Conservation (phyloP, 64 coral and sea anemone genomes). For the Pachyseris speciosa region DNA sequence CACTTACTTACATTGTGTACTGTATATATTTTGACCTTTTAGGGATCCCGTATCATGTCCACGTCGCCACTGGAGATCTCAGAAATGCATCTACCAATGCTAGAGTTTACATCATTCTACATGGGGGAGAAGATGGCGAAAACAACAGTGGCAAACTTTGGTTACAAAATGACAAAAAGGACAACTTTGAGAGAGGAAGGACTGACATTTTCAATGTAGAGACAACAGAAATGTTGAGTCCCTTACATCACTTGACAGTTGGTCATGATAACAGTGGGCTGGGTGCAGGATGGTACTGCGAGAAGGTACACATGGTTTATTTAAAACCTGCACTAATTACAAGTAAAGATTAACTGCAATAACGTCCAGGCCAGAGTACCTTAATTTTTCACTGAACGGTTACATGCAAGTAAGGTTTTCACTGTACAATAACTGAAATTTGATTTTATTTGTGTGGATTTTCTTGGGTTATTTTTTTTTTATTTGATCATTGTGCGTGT, state of each 20-base stretch:
- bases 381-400: no score
- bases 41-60: slow-evolving; percentile 91
- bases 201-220: slow-evolving; percentile 93
- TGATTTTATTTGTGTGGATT: no score
- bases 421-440: no score
- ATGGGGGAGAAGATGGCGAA: slow-evolving; percentile 92
- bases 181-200: slow-evolving; percentile 86
- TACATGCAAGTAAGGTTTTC: no score
- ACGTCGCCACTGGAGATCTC: slow-evolving; percentile 88
- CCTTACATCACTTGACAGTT: slow-evolving; percentile 95
- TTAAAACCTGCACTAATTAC: neutral
- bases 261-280: slow-evolving; percentile 98
- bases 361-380: no score
- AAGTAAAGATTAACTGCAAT: neutral
- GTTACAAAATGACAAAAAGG: slow-evolving; percentile 82
- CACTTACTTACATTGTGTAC: no score
- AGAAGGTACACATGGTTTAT: slow-evolving; percentile 68
- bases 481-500: no score
- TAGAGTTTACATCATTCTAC: slow-evolving; percentile 85
- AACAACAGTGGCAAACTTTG: slow-evolving; percentile 92
- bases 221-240: slow-evolving; percentile 88
- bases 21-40: slow-evolving; percentile 8
- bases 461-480: no score
- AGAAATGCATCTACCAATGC: slow-evolving; percentile 84
- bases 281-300: slow-evolving; percentile 93